Percentiles rank a stretch among this genome's conserved stretches.
phyloP scores from a whole-genome alignment of 1,140 invertebrate species.

The Pogonomyrmex barbatus region DNA sequence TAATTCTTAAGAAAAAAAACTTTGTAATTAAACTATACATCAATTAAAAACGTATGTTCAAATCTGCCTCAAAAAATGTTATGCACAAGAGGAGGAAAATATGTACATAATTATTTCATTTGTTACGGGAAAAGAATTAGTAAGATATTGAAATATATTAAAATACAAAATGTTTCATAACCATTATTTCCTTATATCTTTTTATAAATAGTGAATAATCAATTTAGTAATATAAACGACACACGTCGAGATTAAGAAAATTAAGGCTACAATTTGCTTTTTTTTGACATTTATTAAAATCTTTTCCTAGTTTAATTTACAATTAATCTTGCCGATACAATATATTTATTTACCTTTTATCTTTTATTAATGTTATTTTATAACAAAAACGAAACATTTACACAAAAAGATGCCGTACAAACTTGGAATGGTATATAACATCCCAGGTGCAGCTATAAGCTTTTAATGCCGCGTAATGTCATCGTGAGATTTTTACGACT shows the following conservation, averaged over 20 bases:
- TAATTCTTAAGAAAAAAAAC: too few relatives aligned
- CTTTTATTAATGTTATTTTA: background rate
- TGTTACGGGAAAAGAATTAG: too few relatives aligned
- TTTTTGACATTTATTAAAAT: background rate
- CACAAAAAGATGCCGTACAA: background rate
- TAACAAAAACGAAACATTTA: background rate
- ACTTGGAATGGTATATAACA: background rate
- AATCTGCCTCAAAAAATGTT: background rate
- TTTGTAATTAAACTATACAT: background rate
- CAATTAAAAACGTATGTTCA: background rate
- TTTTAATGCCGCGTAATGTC: conserved; percentile 21
- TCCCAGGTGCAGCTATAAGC: conserved; percentile 4
- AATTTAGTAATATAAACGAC: conserved; percentile 6
- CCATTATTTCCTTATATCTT: background rate
- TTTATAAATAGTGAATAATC: background rate
- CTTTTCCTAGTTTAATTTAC: background rate
- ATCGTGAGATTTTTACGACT: conserved; percentile 51
- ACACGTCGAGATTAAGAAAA: background rate
- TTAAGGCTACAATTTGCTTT: background rate
- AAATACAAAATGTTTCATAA: background rate
- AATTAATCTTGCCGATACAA: background rate
- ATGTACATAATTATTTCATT: background rate
- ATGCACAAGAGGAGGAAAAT: background rate
- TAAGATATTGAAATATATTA: background rate
- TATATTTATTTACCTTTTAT: background rate